Base-by-base conservation (phyloP, 2,797 vertebrate species). In the Euphonia xanthogaster region DNA sequence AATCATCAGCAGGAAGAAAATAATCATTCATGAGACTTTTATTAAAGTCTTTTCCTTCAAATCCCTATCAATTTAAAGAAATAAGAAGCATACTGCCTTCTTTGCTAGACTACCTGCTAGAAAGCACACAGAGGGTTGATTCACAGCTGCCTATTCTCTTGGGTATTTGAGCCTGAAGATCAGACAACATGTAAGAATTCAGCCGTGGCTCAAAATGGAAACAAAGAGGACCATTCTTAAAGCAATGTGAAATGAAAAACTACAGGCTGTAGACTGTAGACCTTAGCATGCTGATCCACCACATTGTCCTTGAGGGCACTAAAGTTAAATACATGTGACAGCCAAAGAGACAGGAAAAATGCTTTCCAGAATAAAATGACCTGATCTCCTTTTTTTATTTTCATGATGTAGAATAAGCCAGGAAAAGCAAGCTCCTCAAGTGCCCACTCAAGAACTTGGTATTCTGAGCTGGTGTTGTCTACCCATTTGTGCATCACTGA, bases 101-200 rank as follows among this genome's bases (percentile, higher is more conserved):
- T 94, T 97, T 97, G 96, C 97, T 94, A 67, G 48, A 86, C 84
- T 97, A 97, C 96, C 97, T 97, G 96, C 95, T 95, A 95, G 94
- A 95, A 97, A 97, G 91, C 93, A 94, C 78, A 97, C 89, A 97
- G 93, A 97, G 42, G 53, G 60, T 72, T 97, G 97, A 97, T 97
- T 98, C 97, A 97, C 97, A 97, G 96, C 94, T 97, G 97, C 97
- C 95, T 96, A 74, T 97, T 98, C 97, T 96, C 97, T 96, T 95
- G 97, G 93, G 97, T 96, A 97, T 98, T 98, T 97, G 94, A 97
- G 97, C 87, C 88, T 96, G 96, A 97, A 97, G 97, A 98, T 97
- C 97, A 98, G 97, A 97, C 97, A 97, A 97, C 97, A 95, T 94
- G 86, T 97, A 97, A 97, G 97, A 98, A 98, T 98, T 97, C 97